Percentiles rank a stretch among this genome's conserved stretches.
Conservation (phyloP, 2,797 vertebrate genomes). For the Tenualosa ilisha region DNA sequence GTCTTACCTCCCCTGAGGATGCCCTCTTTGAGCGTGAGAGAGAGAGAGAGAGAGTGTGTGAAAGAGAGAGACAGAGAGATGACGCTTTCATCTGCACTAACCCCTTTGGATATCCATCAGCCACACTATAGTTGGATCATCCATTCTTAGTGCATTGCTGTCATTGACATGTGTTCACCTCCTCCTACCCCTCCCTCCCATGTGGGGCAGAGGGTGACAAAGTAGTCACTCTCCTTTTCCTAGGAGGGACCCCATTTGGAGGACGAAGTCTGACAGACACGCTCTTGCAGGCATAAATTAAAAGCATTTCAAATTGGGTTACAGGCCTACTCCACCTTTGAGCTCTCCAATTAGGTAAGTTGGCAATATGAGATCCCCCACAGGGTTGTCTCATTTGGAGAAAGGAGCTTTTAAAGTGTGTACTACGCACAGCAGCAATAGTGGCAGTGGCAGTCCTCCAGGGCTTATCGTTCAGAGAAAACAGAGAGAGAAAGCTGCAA, state of each 20-base stretch:
- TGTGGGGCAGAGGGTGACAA: neutral
- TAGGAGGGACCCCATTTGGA: constrained; percentile 2
- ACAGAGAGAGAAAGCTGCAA: neutral
- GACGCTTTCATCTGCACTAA: neutral
- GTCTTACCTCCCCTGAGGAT: constrained; percentile 3
- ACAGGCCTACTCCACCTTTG: constrained; percentile 11
- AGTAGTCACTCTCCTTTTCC: neutral
- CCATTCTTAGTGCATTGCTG: neutral
- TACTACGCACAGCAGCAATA: neutral
- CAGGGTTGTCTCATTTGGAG: neutral
- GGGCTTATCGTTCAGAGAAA: neutral
- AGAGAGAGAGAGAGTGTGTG: neutral
- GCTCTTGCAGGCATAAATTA: constrained; percentile 14
- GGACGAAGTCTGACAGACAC: neutral
- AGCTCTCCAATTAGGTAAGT: constrained; percentile 19
- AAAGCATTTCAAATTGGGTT: constrained; percentile 15
- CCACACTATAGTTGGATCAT: neutral
- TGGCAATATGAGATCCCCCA: constrained; percentile 7
- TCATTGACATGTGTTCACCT: neutral
- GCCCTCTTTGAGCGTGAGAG: neutral
- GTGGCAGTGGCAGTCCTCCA: neutral
- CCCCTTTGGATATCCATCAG: neutral
- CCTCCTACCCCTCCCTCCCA: neutral
- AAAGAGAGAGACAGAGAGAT: neutral
- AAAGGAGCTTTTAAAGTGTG: neutral